A percentile compares a stretch with the other conserved stretches of the same genome.
Conservation (phyloP, 2,113 vertebrate genomes). For the Corynorhinus townsendii region DNA sequence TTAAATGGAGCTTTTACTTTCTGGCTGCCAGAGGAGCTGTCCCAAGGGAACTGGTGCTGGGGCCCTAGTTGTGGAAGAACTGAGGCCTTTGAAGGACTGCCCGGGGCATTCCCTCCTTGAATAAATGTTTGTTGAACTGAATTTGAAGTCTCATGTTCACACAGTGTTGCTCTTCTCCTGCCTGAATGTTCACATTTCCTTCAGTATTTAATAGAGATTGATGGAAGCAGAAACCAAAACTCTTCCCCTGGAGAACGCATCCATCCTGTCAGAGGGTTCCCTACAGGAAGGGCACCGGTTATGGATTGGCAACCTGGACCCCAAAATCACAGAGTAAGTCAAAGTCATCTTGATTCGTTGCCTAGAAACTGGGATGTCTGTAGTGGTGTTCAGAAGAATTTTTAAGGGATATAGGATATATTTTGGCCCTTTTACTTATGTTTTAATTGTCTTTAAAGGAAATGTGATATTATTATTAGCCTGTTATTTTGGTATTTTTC, state of each 20-base stretch:
- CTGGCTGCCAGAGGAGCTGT: conserved; percentile 27
- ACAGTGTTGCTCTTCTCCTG: background rate
- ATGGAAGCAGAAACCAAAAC: conserved; percentile 90
- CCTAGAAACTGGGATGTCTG: background rate
- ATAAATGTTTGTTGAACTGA: conserved; percentile 34
- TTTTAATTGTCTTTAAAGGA: conserved; percentile 17
- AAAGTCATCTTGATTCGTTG: background rate
- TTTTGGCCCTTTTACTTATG: background rate
- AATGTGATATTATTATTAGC: background rate
- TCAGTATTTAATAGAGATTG: conserved; percentile 71
- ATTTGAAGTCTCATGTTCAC: conserved; percentile 26
- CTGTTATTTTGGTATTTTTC: background rate
- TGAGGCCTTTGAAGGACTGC: conserved; percentile 14
- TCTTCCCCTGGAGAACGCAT: conserved; percentile 91
- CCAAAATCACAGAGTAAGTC: conserved; percentile 97
- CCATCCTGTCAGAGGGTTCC: conserved; percentile 92
- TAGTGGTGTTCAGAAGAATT: background rate
- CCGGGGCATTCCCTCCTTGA: background rate
- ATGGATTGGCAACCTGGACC: conserved; percentile 97
- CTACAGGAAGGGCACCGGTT: conserved; percentile 94
- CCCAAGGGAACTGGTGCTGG: conserved; percentile 27
- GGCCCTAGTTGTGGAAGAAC: background rate
- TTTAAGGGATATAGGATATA: background rate
- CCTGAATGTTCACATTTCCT: conserved; percentile 50
- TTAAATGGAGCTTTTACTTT: conserved; percentile 23